phyloP scores from a whole-genome alignment of 2,113 vertebrate species.

The Garra rufa region DNA sequence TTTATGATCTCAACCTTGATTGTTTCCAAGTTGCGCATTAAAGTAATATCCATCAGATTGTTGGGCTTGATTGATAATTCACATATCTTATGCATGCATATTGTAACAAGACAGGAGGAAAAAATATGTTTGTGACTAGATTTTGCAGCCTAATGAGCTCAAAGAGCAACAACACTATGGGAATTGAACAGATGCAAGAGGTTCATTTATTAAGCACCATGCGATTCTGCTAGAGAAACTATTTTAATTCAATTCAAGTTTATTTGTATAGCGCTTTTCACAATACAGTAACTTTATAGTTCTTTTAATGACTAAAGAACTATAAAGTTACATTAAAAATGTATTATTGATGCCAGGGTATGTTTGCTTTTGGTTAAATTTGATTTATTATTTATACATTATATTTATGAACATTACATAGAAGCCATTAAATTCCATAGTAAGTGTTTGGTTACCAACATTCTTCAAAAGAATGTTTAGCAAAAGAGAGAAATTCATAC shows the following conservation, averaged over 20 bases:
- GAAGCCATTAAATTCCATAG: too few species aligned
- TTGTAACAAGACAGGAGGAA: not conserved
- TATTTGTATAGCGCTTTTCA: too few species aligned
- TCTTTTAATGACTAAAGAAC: not conserved
- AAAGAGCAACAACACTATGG: not conserved
- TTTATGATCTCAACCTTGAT: constrained; percentile 44
- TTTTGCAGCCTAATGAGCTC: constrained; percentile 8
- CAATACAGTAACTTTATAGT: too few species aligned
- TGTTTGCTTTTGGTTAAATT: too few species aligned
- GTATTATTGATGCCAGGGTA: too few species aligned
- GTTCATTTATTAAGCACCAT: not conserved
- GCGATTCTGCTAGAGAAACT: not conserved
- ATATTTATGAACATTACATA: too few species aligned
- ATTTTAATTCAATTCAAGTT: too few species aligned
- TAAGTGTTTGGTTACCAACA: too few species aligned
- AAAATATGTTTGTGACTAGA: not conserved
- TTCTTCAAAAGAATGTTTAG: too few species aligned
- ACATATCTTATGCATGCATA: not conserved
- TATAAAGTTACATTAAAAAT: not conserved
- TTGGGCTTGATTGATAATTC: constrained; percentile 20
- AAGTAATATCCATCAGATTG: constrained; percentile 24
- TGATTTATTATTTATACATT: too few species aligned
- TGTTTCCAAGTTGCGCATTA: constrained; percentile 32
- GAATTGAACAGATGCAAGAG: not conserved
- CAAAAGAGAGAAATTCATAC: too few species aligned